Base-by-base conservation (phyloP, 2,888 invertebrate genomes). In the Apodemia duryi region DNA sequence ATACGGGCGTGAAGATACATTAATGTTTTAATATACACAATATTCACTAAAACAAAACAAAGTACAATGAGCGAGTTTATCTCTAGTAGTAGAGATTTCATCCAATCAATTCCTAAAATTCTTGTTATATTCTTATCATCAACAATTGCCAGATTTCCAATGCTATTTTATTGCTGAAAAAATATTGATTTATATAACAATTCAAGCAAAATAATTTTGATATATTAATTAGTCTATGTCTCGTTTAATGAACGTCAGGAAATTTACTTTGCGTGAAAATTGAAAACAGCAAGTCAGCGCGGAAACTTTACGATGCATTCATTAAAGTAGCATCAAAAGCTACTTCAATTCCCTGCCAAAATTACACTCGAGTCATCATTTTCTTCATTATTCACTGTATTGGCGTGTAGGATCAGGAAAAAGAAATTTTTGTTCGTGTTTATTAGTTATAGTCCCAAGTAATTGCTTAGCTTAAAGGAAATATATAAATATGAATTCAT, bases 261-360 rank as follows among this genome's bases (percentile, higher is more conserved):
- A 74, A 69, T 66, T 71, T 73, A 68, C 71, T 72, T 71, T 72
- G 68, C 72, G 70, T 71, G 75, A 76, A 77, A 84, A 81, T 78
- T 77, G 79, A 77, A 79, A 79, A 81, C 80, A 79, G 81, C 81
- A 79, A 82, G 81, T 82, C 81, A 79, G 81, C 74, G 74, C 51
- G 71, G 70, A 76, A 85, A 86, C 81, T 86, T 85, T 79, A 77
- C 79, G 81, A 80, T 85, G 85, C 84, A 85, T 84, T 84, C 81
- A 83, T 85, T 84, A 84, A 71, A 74, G 83, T 79, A 79, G 78
- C 73, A 77, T 77, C 74, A 72, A 73, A 84, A 86, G 80, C 84
- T 83, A 80, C 83, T 83, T 81, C 72, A 79, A 82, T 84, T 79
- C 77, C 72, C 70, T 73, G 75, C 77, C 75, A 74, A 78, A 83